Percentiles rank a stretch among this genome's conserved stretches.
These are phyloP conservation scores for Drosophila greeni DNA, from an alignment of 2,888 invertebrate species.

Conservation along the genomic window DNA sequence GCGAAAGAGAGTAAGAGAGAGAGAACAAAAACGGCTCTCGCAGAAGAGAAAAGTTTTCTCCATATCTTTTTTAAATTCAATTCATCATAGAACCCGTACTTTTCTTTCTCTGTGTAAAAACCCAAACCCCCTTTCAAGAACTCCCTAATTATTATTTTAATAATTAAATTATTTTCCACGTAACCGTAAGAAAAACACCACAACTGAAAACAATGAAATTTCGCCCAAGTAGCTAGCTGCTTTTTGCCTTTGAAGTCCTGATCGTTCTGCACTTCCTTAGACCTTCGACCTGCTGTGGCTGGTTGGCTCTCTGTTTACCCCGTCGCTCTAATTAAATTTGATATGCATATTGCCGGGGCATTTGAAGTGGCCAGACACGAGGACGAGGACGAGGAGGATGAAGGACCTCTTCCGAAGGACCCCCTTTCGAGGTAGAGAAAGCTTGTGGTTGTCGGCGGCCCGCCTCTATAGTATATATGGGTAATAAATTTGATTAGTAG, in stretches of 20 bases:
- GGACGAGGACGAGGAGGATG: no score
- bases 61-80: no score
- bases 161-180: neutral
- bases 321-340: constrained; percentile 72
- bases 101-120: neutral
- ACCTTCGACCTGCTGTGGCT: constrained; percentile 50
- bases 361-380: constrained; percentile 58
- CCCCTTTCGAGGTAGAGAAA: constrained; percentile 1
- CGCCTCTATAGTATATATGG: constrained; percentile 42
- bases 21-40: no score
- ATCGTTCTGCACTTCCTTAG: constrained; percentile 24
- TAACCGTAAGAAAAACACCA: neutral
- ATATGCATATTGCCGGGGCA: constrained; percentile 69
- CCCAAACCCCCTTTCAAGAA: neutral
- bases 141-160: neutral
- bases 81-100: neutral
- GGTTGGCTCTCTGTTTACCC: constrained; percentile 67
- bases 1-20: neutral
- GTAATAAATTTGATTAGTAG: constrained; percentile 73
- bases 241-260: constrained; percentile 17
- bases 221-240: neutral
- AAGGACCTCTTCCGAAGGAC: no score
- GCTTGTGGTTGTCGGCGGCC: constrained; percentile 38
- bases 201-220: constrained; percentile 5
- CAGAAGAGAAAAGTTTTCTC: no score